Percentiles rank a stretch among this genome's conserved stretches.
Evolutionary conservation across 2,113 vertebrate genomes (phyloP).

Genomic region (Melanocharis versteri): DNA sequence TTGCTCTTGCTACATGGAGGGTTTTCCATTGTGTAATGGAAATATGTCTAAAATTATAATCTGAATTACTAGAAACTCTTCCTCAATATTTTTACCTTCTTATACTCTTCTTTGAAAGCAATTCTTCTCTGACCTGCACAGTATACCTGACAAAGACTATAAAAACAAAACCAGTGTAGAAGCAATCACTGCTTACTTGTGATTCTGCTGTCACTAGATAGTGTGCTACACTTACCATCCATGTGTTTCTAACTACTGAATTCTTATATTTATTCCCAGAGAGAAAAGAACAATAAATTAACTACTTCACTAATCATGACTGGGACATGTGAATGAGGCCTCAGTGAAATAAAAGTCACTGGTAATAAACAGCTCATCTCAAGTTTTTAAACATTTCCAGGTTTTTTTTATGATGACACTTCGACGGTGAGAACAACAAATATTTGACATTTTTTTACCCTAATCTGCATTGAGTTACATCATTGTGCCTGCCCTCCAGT

Average conservation of each 20-base stretch:
- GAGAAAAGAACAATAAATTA: not conserved
- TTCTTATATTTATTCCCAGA: not conserved
- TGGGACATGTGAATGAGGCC: not conserved
- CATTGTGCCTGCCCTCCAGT: not conserved
- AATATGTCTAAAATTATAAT: not conserved
- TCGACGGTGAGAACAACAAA: not conserved
- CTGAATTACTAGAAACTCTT: not conserved
- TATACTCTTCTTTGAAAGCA: not conserved
- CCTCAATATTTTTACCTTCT: not conserved
- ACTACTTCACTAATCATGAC: not conserved
- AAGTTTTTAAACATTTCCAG: not conserved
- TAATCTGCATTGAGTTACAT: not conserved
- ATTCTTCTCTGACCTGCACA: not conserved
- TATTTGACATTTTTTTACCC: not conserved
- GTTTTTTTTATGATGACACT: not conserved
- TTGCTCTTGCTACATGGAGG: not conserved
- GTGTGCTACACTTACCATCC: conserved; percentile 52
- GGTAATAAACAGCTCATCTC: not conserved
- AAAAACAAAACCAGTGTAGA: not conserved
- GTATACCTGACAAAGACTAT: not conserved
- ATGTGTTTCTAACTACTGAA: conserved; percentile 32
- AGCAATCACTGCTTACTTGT: not conserved
- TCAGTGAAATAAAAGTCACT: not conserved
- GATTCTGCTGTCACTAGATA: not conserved
- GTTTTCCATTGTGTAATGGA: not conserved